Percentiles rank a stretch among this genome's conserved stretches.
phyloP scores from a whole-genome alignment of 2,797 vertebrate species.

The Apogon talboti region DNA sequence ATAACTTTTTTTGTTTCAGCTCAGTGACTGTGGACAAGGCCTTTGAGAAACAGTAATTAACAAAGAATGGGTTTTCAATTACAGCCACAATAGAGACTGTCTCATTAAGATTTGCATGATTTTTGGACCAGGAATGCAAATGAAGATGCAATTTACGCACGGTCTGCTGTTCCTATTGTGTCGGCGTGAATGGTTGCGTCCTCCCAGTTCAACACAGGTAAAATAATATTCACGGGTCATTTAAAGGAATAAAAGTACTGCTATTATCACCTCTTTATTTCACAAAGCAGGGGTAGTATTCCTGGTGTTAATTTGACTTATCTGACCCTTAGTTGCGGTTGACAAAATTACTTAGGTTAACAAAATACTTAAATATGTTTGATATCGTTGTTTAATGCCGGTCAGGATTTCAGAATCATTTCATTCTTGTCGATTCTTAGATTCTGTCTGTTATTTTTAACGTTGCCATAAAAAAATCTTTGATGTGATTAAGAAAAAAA shows the following conservation, averaged over 20 bases:
- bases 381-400: conserved; percentile 43
- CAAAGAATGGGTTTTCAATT: conserved; percentile 85
- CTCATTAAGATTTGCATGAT: conserved; percentile 87
- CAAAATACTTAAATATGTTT: conserved; percentile 35
- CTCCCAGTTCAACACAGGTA: conserved; percentile 83
- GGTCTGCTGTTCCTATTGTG: conserved; percentile 86
- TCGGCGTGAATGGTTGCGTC: conserved; percentile 78
- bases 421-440: not conserved
- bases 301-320: conserved; percentile 58
- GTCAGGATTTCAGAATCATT: conserved; percentile 30
- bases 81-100: conserved; percentile 83
- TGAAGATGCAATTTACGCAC: conserved; percentile 85
- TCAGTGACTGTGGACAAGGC: conserved; percentile 80
- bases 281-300: conserved; percentile 47
- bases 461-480: not conserved
- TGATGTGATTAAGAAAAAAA: too few relatives aligned
- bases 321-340: conserved; percentile 48
- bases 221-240: conserved; percentile 86
- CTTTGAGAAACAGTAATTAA: conserved; percentile 83
- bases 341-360: conserved; percentile 9
- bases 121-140: conserved; percentile 82
- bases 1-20: conserved; percentile 83
- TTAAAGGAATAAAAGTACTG: conserved; percentile 72
- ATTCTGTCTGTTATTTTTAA: not conserved
- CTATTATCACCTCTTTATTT: conserved; percentile 72